phyloP scores from a whole-genome alignment of 2,797 vertebrate species.

The Enteromius unitaeniatus region DNA sequence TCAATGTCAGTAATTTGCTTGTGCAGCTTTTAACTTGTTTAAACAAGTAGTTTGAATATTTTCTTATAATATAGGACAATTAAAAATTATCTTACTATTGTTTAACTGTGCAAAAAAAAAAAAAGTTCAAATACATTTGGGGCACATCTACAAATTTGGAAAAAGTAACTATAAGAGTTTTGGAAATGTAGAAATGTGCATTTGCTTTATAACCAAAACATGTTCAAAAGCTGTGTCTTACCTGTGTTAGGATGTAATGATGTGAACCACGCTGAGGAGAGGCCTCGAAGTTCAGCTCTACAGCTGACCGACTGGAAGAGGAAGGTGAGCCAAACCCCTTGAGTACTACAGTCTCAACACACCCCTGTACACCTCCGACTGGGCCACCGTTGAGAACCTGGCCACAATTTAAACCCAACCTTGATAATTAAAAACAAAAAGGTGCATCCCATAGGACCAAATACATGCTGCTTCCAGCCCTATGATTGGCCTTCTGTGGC shows the following conservation, averaged over 20 bases:
- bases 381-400: constrained; percentile 33
- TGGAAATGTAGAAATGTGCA: neutral
- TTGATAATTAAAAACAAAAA: constrained; percentile 65
- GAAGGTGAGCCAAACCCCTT: constrained; percentile 31
- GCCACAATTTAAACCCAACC: constrained; percentile 63
- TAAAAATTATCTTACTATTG: neutral
- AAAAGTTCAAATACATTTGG: neutral
- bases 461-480: constrained; percentile 47
- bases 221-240: constrained; percentile 42
- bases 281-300: constrained; percentile 42
- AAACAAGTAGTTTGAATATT: neutral
- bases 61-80: neutral
- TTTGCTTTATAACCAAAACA: neutral
- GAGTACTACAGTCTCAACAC: constrained; percentile 44
- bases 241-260: constrained; percentile 49
- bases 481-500: constrained; percentile 57
- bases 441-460: constrained; percentile 50
- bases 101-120: neutral
- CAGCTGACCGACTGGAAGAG: constrained; percentile 23
- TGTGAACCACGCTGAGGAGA: constrained; percentile 35
- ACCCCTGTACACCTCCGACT: constrained; percentile 41
- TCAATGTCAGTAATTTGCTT: neutral
- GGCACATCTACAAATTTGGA: neutral
- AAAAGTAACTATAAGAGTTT: neutral
- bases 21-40: neutral